phyloP scores from a whole-genome alignment of 2,113 vertebrate species.

The Sprattus sprattus region DNA sequence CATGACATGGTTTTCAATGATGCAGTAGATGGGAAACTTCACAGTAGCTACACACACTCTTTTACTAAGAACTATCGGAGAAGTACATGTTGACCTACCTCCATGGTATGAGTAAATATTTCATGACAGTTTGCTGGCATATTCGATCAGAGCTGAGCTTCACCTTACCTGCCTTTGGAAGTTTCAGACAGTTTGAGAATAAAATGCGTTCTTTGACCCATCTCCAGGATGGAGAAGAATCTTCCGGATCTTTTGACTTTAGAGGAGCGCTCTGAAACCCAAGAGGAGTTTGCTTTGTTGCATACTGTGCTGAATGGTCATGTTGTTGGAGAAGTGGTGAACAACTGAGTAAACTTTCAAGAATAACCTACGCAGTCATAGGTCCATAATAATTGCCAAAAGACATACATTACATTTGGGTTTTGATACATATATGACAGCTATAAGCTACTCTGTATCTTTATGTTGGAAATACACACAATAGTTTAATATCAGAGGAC shows the following conservation, averaged over 20 bases:
- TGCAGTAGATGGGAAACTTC: background rate
- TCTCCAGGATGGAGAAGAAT: background rate
- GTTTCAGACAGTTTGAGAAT: background rate
- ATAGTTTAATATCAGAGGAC: constrained; percentile 80
- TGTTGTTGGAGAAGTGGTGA: background rate
- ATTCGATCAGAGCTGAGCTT: background rate
- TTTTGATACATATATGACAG: constrained; percentile 75
- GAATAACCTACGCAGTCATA: constrained; percentile 85
- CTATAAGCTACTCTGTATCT: constrained; percentile 70
- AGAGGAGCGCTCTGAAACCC: background rate
- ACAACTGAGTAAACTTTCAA: background rate
- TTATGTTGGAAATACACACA: constrained; percentile 69
- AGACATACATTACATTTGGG: constrained; percentile 78
- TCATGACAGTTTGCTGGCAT: background rate
- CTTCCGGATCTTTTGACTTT: background rate
- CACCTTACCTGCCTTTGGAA: background rate
- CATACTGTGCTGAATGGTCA: background rate
- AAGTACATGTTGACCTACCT: background rate
- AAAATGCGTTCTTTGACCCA: background rate
- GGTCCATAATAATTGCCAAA: constrained; percentile 91
- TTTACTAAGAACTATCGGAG: background rate
- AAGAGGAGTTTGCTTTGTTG: background rate
- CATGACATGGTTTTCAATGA: background rate
- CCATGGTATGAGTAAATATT: background rate
- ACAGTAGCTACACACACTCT: background rate